A percentile compares a stretch with the other conserved stretches of the same genome.
Conservation (phyloP, 2,113 vertebrate species). For the Limnothrissa miodon region DNA sequence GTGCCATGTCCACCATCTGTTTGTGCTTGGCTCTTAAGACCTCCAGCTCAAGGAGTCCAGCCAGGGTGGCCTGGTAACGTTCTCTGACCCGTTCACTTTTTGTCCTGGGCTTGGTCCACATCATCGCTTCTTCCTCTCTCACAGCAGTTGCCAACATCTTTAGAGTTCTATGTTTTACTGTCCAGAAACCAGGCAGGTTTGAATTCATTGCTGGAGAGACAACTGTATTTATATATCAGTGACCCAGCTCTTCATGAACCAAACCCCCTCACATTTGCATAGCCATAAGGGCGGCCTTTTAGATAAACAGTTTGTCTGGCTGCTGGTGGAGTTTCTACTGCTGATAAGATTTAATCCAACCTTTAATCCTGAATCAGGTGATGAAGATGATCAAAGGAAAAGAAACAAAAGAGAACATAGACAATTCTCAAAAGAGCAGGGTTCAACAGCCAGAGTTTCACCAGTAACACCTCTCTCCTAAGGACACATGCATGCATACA, state of each 20-base stretch:
- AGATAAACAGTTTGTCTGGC: background rate
- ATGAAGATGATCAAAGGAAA: constrained; percentile 26
- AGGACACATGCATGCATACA: background rate
- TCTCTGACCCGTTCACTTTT: constrained; percentile 43
- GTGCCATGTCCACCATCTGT: constrained; percentile 45
- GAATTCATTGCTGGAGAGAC: background rate
- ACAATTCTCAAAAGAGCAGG: background rate
- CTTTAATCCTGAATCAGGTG: constrained; percentile 35
- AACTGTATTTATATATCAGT: constrained; percentile 30
- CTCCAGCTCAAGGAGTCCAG: constrained; percentile 54
- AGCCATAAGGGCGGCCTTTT: background rate
- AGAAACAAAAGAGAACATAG: background rate
- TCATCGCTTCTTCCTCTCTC: constrained; percentile 7
- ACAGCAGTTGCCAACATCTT: constrained; percentile 22
- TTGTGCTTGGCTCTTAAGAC: constrained; percentile 46
- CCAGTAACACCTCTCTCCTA: background rate
- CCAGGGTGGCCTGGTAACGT: constrained; percentile 49
- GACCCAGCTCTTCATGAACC: background rate
- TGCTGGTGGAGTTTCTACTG: constrained; percentile 15
- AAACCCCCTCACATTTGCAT: background rate
- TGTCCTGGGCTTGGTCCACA: background rate
- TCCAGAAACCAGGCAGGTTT: background rate
- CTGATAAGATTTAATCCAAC: constrained; percentile 41
- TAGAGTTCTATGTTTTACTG: background rate
- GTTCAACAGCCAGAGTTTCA: constrained; percentile 23